phyloP scores from a whole-genome alignment of 2,888 invertebrate species.

The Dromius quadrimaculatus region DNA sequence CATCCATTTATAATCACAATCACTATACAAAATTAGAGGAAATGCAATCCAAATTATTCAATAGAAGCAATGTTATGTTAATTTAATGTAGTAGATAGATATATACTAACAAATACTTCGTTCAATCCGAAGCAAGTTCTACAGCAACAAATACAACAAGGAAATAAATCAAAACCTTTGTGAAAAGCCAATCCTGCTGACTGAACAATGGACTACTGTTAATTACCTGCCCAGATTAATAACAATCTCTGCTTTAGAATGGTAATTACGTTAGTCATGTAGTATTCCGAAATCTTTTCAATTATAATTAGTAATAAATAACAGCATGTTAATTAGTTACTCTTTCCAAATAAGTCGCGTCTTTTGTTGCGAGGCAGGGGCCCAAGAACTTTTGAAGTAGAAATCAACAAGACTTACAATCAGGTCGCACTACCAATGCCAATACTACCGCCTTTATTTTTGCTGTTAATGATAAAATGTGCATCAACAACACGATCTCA shows the following conservation, averaged over 20 bases:
- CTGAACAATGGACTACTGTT: slow-evolving; percentile 33
- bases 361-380: too few relatives aligned
- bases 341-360: too few relatives aligned
- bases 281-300: slow-evolving; percentile 24
- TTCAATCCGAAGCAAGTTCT: neutral
- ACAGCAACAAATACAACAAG: neutral
- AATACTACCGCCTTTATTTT: too few relatives aligned
- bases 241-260: slow-evolving; percentile 33
- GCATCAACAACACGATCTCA: too few relatives aligned
- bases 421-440: too few relatives aligned
- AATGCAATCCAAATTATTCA: too few relatives aligned
- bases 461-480: too few relatives aligned
- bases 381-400: too few relatives aligned
- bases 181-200: slow-evolving; percentile 5
- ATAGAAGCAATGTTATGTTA: too few relatives aligned
- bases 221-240: slow-evolving; percentile 33
- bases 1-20: too few relatives aligned
- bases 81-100: neutral
- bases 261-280: slow-evolving; percentile 28
- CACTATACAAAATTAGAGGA: too few relatives aligned
- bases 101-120: neutral
- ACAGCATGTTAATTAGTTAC: slow-evolving; percentile 46
- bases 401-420: too few relatives aligned
- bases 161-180: slow-evolving; percentile 13
- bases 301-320: slow-evolving; percentile 50